Base-by-base conservation (phyloP, 2,113 vertebrate genomes). In the Epinephelus moara region DNA sequence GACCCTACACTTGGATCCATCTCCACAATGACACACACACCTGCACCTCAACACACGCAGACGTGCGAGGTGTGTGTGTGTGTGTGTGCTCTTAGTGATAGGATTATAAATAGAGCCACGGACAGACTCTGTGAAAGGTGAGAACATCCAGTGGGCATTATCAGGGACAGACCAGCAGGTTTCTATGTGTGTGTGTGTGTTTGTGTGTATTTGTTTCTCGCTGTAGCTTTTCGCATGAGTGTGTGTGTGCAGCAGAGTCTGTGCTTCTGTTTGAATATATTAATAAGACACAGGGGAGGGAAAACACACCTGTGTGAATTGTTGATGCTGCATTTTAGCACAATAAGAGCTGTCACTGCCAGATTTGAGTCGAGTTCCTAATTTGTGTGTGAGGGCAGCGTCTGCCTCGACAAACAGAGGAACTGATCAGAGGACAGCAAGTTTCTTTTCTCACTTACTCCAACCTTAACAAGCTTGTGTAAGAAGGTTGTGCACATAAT, bases 81-180 rank as follows among this genome's bases (percentile, higher is more conserved):
- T 73, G 52, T 70, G 68, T 63, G 69, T n/a, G 49, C 62, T 47
- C 86, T 84, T 57, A 82, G 80, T 93, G 90, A 91, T 91, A 90
- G 90, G 91, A 93, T 91, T 93, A 93, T 91, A 92, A 93, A 93
- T 91, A 89, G 80, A 91, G 85, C 76, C 60, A 63, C 42, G 33
- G 84, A 88, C 81, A 88, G 85, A 85, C 82, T 86, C 57, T 84
- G 82, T 88, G 90, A 88, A 92, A 92, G 91, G 91, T 93, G 87
- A 94, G 85, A 92, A 89, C 84, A 89, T 90, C 90, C 87, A 89
- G 76, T 78, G 79, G 82, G 83, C 79, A 88, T 89, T 91, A 92
- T 91, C 86, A 87, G 86, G 72, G 55, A 87, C 75, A 67, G 77
- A 77, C 82, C 80, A 82, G 87, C 82, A 80, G 83, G 66, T 73